Base-by-base conservation (phyloP, 2,888 invertebrate species). In the Drosophila melanosoma region DNA sequence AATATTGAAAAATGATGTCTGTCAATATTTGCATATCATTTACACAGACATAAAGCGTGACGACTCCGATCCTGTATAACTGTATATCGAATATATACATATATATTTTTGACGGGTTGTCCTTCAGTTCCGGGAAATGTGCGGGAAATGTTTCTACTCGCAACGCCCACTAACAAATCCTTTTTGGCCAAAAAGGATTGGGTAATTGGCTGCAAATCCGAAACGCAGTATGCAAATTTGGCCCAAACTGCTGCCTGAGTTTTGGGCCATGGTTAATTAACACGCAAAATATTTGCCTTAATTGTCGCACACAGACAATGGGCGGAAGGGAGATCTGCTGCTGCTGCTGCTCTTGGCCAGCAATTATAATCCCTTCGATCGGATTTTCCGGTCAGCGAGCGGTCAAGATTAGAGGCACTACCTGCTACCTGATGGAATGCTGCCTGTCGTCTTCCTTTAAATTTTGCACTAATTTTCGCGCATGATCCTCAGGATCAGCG, bases 261-360 rank as follows among this genome's bases (percentile, higher is more conserved):
- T 23, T 59, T 57, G 58, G 58, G 78, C 78, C 83, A 33, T 81
- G 78, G 79, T 89, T 87, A 91, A 91, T 91, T 91, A 90, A 85
- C 87, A 90, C 84, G 87, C 91, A 91, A 91, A 91, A 91, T 91
- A 92, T 91, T 91, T 92, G 82, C 81, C 82, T 77, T 90, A 91
- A 91, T 91, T 91, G 88, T 79, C 75, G 68, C 74, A 72, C 71
- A 69, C 75, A 74, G 74, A 79, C 70, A 74, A 71, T 45, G 58
- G 62, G 49, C 45, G 52, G 59, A 68, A 45, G 42, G 42, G 48
- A 59, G 48, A 49, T n/a, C 10, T 40, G 40, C 40, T 40, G 38
- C 38, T 4, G 33, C 12, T 12, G 12, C 35, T 35, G 35, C 12
- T 40, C 20, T 26, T 51, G 45, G 53, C 40, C 45, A 20, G 29